phyloP scores from a whole-genome alignment of 2,888 invertebrate genomes.

The Trachelus troglodyta region DNA sequence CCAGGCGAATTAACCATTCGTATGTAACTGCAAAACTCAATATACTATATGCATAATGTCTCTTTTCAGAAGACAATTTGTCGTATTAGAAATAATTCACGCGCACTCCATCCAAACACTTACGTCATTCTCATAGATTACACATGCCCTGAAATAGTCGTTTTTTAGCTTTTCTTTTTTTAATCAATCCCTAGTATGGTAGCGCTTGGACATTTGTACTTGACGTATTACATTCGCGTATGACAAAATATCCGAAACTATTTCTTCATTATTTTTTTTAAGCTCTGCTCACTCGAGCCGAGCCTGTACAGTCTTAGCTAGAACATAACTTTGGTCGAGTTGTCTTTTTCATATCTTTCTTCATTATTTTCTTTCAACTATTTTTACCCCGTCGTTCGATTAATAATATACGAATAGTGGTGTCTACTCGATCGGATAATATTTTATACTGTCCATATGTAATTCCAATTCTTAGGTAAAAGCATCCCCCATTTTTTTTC shows the following conservation, averaged over 20 bases:
- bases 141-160: background rate
- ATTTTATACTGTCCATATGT: background rate
- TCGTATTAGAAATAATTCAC: background rate
- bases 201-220: constrained; percentile 56
- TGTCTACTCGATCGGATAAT: background rate
- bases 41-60: background rate
- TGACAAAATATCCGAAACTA: constrained; percentile 53
- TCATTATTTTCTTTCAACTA: constrained; percentile 22
- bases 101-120: background rate
- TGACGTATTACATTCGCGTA: constrained; percentile 48
- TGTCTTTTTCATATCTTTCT: constrained; percentile 19
- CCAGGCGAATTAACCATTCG: background rate
- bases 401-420: background rate
- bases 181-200: background rate
- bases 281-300: constrained; percentile 2
- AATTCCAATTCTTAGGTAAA: background rate
- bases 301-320: constrained; percentile 32
- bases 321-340: constrained; percentile 44
- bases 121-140: background rate
- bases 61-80: background rate
- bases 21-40: background rate
- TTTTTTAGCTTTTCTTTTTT: background rate
- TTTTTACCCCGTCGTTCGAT: background rate
- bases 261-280: constrained; percentile 6
- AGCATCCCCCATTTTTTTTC: background rate